These are phyloP conservation scores for Silurus asotus DNA, from an alignment of 2,113 vertebrate genomes.

Conservation along the genomic window DNA sequence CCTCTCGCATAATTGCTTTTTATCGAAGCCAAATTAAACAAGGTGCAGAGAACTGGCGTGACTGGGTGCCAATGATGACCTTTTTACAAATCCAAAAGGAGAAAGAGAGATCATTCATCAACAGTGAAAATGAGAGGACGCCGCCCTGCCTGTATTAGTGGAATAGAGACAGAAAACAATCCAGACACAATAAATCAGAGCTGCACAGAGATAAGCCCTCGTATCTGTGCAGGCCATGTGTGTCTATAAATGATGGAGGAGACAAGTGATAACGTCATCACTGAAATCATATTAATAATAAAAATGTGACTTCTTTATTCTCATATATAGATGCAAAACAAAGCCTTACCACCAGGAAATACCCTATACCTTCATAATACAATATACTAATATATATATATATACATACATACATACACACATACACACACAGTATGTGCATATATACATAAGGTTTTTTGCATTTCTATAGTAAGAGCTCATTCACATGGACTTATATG, in stretches of 20 bases:
- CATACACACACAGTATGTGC: too few species aligned
- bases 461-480: too few species aligned
- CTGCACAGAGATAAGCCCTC: background rate
- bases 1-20: constrained; percentile 11
- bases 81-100: constrained; percentile 28
- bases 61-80: constrained; percentile 10
- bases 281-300: constrained; percentile 11
- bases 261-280: background rate
- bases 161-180: constrained; percentile 28
- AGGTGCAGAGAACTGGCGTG: background rate
- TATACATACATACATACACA: too few species aligned
- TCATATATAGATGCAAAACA: background rate
- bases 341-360: too few species aligned
- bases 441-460: too few species aligned
- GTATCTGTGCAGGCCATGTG: background rate
- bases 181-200: constrained; percentile 22
- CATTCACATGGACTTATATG: too few species aligned
- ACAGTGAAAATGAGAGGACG: background rate
- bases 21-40: constrained; percentile 19
- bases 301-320: background rate
- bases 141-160: background rate
- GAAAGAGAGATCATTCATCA: constrained; percentile 33
- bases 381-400: background rate
- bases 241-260: constrained; percentile 3
- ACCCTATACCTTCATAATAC: too few species aligned